Percentiles rank a stretch among this genome's conserved stretches.
Conservation (phyloP, 2,113 vertebrate species). For the Ibidorhyncha struthersii region DNA sequence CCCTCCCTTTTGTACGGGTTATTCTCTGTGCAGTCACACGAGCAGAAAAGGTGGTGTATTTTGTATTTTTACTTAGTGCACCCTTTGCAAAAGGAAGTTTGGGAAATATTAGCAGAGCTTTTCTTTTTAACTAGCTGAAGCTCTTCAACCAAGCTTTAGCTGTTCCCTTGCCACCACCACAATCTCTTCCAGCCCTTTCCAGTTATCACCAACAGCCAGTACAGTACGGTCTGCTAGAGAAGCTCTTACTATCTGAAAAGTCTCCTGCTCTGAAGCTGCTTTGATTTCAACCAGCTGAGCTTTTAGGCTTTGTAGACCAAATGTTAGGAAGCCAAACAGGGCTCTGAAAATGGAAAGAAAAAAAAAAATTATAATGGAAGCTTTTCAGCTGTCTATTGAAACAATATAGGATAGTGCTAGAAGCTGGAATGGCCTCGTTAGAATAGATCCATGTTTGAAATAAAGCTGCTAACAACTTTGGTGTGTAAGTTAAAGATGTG, state of each 20-base stretch:
- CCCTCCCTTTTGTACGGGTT: background rate
- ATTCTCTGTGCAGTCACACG: accelerated
- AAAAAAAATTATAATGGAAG: background rate
- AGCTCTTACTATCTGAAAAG: background rate
- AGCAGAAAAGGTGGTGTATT: background rate
- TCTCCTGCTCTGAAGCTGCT: background rate
- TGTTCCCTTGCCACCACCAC: background rate
- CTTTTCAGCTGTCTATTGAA: background rate
- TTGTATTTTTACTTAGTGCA: background rate
- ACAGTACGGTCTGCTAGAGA: background rate
- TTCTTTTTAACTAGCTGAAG: background rate
- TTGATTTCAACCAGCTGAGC: conserved; percentile 8
- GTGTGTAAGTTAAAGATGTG: background rate
- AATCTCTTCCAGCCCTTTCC: background rate
- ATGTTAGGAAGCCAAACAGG: background rate
- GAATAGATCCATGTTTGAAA: background rate
- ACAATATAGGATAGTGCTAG: background rate
- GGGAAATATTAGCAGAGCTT: background rate
- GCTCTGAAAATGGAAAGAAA: background rate
- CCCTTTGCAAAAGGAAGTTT: background rate
- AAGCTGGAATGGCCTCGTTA: conserved; percentile 2
- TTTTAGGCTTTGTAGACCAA: background rate
- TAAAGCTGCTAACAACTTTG: conserved; percentile 2
- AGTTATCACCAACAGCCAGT: background rate
- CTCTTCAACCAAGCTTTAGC: background rate